Conservation (phyloP, 2,113 vertebrate genomes). For the Pedionomus torquatus region DNA sequence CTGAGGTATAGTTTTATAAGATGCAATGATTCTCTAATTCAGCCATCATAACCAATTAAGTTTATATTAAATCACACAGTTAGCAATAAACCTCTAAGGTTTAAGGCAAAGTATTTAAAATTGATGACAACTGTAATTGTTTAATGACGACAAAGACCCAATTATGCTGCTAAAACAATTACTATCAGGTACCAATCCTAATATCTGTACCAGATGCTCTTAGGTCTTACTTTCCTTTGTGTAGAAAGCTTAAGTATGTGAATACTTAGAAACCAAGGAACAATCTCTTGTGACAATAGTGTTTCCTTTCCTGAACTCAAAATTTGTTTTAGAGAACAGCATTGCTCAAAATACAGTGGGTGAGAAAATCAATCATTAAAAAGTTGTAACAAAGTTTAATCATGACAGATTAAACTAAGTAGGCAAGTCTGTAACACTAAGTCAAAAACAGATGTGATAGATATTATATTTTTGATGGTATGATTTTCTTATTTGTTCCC, state of each 20-base stretch:
- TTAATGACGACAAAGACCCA: neutral
- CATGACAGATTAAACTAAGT: neutral
- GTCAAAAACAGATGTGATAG: neutral
- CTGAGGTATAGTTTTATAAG: neutral
- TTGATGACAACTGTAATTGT: neutral
- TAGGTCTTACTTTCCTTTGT: neutral
- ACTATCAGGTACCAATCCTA: neutral
- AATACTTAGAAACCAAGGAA: neutral
- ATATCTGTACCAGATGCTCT: neutral
- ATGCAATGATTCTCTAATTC: neutral
- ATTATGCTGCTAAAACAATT: conserved; percentile 20
- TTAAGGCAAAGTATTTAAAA: conserved; percentile 8
- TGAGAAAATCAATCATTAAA: neutral
- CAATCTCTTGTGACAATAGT: neutral
- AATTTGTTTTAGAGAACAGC: neutral
- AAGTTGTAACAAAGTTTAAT: neutral
- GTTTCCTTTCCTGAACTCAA: neutral
- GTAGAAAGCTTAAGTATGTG: neutral
- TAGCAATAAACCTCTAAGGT: neutral
- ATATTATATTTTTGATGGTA: neutral
- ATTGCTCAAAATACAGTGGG: neutral
- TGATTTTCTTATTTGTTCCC: neutral
- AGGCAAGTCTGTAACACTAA: neutral
- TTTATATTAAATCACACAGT: neutral
- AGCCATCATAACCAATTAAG: neutral